A percentile compares a stretch with the other conserved stretches of the same genome.
phyloP scores from a whole-genome alignment of 2,888 invertebrate genomes.

The Perdita meconis region DNA sequence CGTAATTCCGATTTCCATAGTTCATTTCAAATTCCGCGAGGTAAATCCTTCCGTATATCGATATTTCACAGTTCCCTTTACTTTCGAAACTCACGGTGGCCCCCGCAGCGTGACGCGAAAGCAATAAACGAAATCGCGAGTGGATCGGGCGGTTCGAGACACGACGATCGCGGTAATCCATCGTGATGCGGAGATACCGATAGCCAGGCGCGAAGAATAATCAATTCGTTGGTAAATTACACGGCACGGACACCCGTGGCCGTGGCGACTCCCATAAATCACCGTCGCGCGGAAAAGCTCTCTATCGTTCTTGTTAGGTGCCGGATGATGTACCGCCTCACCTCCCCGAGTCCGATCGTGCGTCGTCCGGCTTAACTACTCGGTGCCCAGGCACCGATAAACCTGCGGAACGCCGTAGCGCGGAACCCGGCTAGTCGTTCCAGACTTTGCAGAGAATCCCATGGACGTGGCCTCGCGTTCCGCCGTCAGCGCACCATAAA shows the following conservation, averaged over 20 bases:
- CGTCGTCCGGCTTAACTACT: no score
- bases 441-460: slow-evolving; percentile 32
- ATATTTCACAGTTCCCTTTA: not conserved
- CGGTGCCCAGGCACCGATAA: slow-evolving; percentile 53
- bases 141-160: not conserved
- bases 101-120: not conserved
- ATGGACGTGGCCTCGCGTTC: slow-evolving; percentile 47
- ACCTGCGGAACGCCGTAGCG: slow-evolving; percentile 48
- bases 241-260: slow-evolving; percentile 23
- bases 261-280: slow-evolving; percentile 49
- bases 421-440: slow-evolving; percentile 32
- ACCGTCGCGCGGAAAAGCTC: slow-evolving; percentile 43
- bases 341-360: slow-evolving; percentile 35
- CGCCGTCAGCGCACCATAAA: slow-evolving; percentile 57
- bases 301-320: slow-evolving; percentile 57
- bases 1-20: no score
- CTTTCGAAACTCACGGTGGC: not conserved
- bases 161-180: slow-evolving; percentile 3
- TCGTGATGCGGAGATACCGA: slow-evolving; percentile 2
- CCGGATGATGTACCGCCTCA: slow-evolving; percentile 45
- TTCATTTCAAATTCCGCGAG: not conserved
- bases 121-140: slow-evolving; percentile 6
- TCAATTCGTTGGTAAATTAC: slow-evolving; percentile 51
- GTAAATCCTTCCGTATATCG: not conserved
- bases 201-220: slow-evolving; percentile 35